Percentiles rank a stretch among this genome's conserved stretches.
Evolutionary conservation across 2,797 vertebrate species (phyloP).

Genomic region (Xerus rutilus): DNA sequence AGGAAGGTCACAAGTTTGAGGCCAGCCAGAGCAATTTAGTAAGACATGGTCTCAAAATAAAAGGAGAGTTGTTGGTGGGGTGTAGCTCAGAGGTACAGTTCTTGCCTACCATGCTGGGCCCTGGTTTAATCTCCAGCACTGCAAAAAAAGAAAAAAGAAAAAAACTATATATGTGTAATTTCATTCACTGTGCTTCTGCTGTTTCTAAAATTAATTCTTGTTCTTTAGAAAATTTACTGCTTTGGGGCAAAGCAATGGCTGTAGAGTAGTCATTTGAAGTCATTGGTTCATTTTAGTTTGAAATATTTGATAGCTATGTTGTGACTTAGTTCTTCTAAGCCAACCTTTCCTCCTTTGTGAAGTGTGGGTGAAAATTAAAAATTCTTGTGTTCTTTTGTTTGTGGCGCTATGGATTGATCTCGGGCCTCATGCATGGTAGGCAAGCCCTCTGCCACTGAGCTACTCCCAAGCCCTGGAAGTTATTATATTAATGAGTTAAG

Average conservation of each 20-base stretch:
- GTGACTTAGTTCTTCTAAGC: background rate
- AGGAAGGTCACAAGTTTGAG: background rate
- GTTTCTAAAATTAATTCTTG: slow-evolving; percentile 21
- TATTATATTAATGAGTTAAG: background rate
- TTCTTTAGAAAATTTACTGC: background rate
- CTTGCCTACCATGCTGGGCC: background rate
- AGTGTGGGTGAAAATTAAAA: background rate
- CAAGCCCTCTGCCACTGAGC: too few relatives aligned
- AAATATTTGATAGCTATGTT: background rate
- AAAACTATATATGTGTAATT: too few relatives aligned
- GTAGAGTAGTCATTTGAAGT: background rate
- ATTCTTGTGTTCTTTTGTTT: too few relatives aligned
- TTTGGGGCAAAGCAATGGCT: background rate
- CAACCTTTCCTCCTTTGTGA: background rate
- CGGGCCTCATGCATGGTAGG: too few relatives aligned
- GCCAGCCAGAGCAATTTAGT: background rate
- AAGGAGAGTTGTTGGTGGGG: background rate
- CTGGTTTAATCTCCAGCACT: background rate
- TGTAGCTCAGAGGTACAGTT: background rate
- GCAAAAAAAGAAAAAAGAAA: too few relatives aligned
- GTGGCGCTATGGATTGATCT: too few relatives aligned
- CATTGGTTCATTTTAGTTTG: background rate
- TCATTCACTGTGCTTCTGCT: slow-evolving; percentile 22
- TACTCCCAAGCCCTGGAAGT: background rate
- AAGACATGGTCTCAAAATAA: background rate